Base-by-base conservation (phyloP, 2,113 vertebrate genomes). In the Phyllopteryx taeniolatus region DNA sequence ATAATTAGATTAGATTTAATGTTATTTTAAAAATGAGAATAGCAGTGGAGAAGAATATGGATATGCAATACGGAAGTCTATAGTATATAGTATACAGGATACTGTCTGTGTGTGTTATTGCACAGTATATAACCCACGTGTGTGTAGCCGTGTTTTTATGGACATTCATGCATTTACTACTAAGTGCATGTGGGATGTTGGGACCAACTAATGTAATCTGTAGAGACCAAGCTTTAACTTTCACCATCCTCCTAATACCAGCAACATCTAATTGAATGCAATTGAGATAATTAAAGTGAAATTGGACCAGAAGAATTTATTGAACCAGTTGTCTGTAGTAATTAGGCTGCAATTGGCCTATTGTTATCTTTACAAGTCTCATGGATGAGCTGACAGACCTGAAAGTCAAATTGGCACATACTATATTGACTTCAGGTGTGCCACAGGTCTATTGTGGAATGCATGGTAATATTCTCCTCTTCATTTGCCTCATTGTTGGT, bases 201-300 rank as follows among this genome's bases (percentile, higher is more conserved):
- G 84, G 87, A 86, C 73, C 68, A 13, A 2, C 13, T 79, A 74
- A 61, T 75, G 61, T 62, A 67, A 70, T 69, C 79, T 33, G 43
- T 73, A 68, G 81, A 73, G 53, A 73, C 59, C 22, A 44, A 77
- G 64, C 77, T 60, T 82, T 74, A 33, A 66, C 78, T 81, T 65
- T 66, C 74, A 68, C 76, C 27, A 51, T 70, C 76, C 72, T 72
- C n/a, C 74, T 69, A 62, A 39, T 64, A 84, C 78, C 62, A 71
- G 73, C 76, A 33, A 13, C 39, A 69, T 81, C 75, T 87, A 91
- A 92, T 84, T 85, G 85, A 82, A 85, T 90, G 76, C 89, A 89
- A 91, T 88, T 90, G 79, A 82, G 67, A 83, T 83, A 86, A 91
- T 91, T 91, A 88, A 84, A 90, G 79, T 74, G 76, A 84, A 88